Evolutionary conservation across 2,113 vertebrate genomes (phyloP).

Genomic region (Corynorhinus townsendii): DNA sequence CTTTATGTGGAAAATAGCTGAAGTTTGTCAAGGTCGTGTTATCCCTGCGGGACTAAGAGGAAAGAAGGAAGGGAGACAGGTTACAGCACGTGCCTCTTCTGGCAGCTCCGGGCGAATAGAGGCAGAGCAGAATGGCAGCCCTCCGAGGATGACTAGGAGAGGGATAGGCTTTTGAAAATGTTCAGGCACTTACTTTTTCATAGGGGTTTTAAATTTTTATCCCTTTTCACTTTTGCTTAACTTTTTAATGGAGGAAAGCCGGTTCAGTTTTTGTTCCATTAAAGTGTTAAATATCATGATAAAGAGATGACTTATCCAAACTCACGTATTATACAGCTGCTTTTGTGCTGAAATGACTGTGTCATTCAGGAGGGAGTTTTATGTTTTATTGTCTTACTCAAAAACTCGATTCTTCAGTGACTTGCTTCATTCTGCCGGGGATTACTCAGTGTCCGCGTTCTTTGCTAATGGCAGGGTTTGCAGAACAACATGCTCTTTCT

Average conservation of each 20-base stretch:
- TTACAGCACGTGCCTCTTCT: background rate
- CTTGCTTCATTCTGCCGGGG: slow-evolving; percentile 49
- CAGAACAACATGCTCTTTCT: slow-evolving; percentile 68
- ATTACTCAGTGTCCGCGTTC: slow-evolving; percentile 65
- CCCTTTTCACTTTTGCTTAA: background rate
- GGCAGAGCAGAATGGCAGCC: background rate
- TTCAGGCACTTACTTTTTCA: background rate
- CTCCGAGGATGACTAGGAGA: background rate
- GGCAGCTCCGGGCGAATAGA: background rate
- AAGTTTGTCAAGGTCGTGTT: background rate
- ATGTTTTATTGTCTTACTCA: slow-evolving; percentile 33
- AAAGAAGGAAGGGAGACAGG: background rate
- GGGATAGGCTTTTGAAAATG: background rate
- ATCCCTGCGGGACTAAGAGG: background rate
- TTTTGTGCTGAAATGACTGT: slow-evolving; percentile 42
- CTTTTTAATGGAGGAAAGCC: background rate
- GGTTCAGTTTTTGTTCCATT: background rate
- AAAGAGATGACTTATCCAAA: background rate
- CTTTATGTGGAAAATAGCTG: background rate
- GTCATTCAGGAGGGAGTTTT: background rate
- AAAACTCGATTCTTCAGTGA: slow-evolving; percentile 65
- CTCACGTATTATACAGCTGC: background rate
- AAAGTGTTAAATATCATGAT: background rate
- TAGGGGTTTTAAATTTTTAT: background rate
- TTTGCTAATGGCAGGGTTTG: slow-evolving; percentile 63